Conservation (phyloP, 1,140 invertebrate species). For the Brachionus plicatilis region DNA sequence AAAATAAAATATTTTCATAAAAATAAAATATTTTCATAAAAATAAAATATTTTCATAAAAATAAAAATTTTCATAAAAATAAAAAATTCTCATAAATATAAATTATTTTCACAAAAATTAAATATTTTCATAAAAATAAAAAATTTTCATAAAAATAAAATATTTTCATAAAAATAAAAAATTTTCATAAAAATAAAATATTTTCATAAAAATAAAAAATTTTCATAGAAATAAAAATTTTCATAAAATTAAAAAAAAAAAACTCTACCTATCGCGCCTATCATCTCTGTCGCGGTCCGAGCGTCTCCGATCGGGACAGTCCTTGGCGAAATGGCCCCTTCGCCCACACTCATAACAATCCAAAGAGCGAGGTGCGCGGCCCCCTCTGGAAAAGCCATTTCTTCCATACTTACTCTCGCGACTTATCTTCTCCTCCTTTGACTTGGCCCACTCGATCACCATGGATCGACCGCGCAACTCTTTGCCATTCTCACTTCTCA, state of each 20-base stretch:
- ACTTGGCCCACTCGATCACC: slow-evolving; percentile 23
- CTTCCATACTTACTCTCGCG: not conserved
- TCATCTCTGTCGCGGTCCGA: not conserved
- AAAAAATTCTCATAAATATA: too few relatives aligned
- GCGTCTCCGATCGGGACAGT: slow-evolving; percentile 60
- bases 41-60: not conserved
- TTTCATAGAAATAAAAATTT: too few relatives aligned
- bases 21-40: too few relatives aligned
- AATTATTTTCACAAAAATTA: too few relatives aligned
- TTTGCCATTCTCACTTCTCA: slow-evolving; percentile 36
- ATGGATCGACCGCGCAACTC: slow-evolving; percentile 13
- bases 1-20: too few relatives aligned
- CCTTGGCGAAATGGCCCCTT: slow-evolving; percentile 80
- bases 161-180: too few relatives aligned
- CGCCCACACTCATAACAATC: slow-evolving; percentile 83
- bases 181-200: too few relatives aligned
- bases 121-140: too few relatives aligned
- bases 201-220: not conserved
- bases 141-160: not conserved
- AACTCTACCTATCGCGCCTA: not conserved
- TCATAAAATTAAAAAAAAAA: too few relatives aligned
- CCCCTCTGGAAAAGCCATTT: not conserved
- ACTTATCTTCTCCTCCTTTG: not conserved
- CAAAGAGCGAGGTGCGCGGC: not conserved
- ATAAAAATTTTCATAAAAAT: too few relatives aligned